Base-by-base conservation (phyloP, 2,797 vertebrate genomes). In the Coccyzus lansbergi region DNA sequence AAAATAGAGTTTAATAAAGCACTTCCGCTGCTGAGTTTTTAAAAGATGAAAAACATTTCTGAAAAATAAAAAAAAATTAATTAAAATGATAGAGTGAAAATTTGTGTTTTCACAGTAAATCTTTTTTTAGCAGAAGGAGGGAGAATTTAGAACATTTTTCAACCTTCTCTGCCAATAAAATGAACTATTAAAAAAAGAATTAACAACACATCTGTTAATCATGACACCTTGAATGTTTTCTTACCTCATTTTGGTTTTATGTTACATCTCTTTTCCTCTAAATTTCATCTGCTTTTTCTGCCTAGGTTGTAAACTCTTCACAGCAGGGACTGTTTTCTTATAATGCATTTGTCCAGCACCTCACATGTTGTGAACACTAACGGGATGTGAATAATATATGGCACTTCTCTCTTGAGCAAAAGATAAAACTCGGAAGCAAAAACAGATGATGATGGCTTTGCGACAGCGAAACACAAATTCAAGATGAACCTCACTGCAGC, bases 341-440 rank as follows among this genome's bases (percentile, higher is more conserved):
- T 63, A 83, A 94, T 22, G 68, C 79, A 72, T 94, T 94, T 95
- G 93, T 94, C 92, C 93, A 91, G 84, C 91, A 93, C 83, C 70
- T 92, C 63, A 59, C 88, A 90, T 67, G 72, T 94, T 95, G 92
- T 88, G 91, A 95, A 87, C 55, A 69, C 69, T 93, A 88, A 95
- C 92, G 83, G 3, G 40, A 76, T 82, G 91, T 95, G 94, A 95
- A 92, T 94, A 94, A 95, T 94, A 94, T 70, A 94, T 86, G 58
- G 68, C n/a, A 63, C 59, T 93, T 40, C 36, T 94, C 87, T 92
- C 80, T 29, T 44, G 74, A 92, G 79, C 85, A 90, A 56, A 67
- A 74, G 86, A 75, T 56, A 80, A 78, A 95, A 34, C 74, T 83
- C 75, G 46, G 88, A 86, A 69, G 59, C 74, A 84, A 81, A 77